Conservation (phyloP, 2,888 invertebrate species). For the Mycalesis mineus region DNA sequence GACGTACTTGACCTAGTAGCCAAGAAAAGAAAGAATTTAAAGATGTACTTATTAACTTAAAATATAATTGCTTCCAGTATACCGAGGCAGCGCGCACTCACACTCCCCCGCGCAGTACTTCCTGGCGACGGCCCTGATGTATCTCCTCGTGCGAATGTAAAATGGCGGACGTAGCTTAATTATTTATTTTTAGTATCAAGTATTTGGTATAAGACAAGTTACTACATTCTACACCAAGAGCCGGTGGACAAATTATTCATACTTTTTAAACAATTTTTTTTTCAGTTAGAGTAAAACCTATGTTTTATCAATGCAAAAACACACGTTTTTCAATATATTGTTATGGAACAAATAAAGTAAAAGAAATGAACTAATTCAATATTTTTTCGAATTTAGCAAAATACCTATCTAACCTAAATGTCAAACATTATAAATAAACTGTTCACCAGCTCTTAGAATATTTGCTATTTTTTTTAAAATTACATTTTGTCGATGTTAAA, state of each 20-base stretch:
- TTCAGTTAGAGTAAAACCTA: no score
- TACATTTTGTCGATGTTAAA: slow-evolving; percentile 5
- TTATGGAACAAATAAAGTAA: no score
- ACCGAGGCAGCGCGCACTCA: slow-evolving; percentile 43
- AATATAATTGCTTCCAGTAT: slow-evolving; percentile 59
- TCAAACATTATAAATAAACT: background rate
- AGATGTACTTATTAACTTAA: no score
- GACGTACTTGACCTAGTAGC: no score
- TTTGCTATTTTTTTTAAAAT: slow-evolving; percentile 3
- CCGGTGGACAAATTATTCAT: background rate
- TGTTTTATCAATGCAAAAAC: no score
- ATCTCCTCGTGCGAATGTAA: slow-evolving; percentile 66
- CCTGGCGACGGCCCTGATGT: slow-evolving; percentile 54
- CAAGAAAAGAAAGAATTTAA: no score
- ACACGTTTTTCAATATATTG: no score
- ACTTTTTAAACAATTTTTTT: background rate
- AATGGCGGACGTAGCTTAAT: slow-evolving; percentile 41
- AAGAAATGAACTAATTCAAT: no score
- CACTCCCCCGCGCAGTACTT: slow-evolving; percentile 41
- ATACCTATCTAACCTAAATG: no score
- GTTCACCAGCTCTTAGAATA: background rate
- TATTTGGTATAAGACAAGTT: slow-evolving; percentile 26
- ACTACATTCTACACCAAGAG: slow-evolving; percentile 5
- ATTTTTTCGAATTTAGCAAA: no score
- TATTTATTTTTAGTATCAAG: slow-evolving; percentile 61